These are phyloP conservation scores for Suillia variegata DNA, from an alignment of 2,888 invertebrate species.

Conservation along the genomic window DNA sequence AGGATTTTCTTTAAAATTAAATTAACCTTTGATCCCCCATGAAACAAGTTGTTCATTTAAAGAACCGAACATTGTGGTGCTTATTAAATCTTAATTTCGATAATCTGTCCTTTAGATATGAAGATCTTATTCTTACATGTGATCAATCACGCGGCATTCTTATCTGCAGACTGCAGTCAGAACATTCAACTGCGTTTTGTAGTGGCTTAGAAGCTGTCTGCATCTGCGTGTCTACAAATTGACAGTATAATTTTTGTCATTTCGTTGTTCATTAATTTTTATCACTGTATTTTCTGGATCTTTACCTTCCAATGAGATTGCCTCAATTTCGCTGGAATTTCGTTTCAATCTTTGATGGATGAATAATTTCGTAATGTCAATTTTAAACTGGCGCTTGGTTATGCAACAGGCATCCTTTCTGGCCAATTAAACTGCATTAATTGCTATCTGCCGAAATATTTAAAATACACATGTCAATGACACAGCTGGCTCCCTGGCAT, in stretches of 20 bases:
- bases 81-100: too few relatives aligned
- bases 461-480: not conserved
- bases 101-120: too few relatives aligned
- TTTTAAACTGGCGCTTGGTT: slow-evolving; percentile 55
- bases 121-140: too few relatives aligned
- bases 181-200: slow-evolving; percentile 10
- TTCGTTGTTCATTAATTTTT: not conserved
- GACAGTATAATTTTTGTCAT: slow-evolving; percentile 18
- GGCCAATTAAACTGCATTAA: slow-evolving; percentile 52
- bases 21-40: too few relatives aligned
- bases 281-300: not conserved
- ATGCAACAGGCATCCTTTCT: slow-evolving; percentile 49
- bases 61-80: too few relatives aligned
- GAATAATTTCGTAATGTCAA: slow-evolving; percentile 54
- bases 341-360: slow-evolving; percentile 29
- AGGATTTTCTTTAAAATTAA: too few relatives aligned
- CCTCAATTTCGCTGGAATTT: not conserved
- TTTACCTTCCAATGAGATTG: not conserved
- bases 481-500: not conserved
- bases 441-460: slow-evolving; percentile 50
- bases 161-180: too few relatives aligned
- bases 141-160: too few relatives aligned
- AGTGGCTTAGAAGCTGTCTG: not conserved
- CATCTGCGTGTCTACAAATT: slow-evolving; percentile 38
- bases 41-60: too few relatives aligned